Percentiles rank a stretch among this genome's conserved stretches.
These are phyloP conservation scores for Eilema griseolum DNA, from an alignment of 2,888 invertebrate genomes.

Conservation along the genomic window DNA sequence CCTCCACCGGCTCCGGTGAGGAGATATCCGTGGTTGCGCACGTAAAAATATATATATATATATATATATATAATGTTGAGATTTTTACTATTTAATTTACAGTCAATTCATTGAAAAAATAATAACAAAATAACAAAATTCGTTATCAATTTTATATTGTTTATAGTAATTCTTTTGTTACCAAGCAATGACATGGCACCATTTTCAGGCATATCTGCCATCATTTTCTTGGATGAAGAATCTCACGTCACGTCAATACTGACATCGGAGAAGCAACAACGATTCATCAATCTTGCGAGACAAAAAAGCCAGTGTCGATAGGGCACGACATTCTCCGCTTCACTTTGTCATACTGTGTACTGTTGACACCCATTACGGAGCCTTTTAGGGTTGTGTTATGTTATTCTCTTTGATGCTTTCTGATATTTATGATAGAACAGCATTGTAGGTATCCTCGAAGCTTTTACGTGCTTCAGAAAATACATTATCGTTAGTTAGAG, in stretches of 20 bases:
- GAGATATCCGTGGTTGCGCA: too few species aligned
- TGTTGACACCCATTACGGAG: constrained; percentile 45
- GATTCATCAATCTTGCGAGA: constrained; percentile 75
- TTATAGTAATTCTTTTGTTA: background rate
- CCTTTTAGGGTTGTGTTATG: constrained; percentile 23
- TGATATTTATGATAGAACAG: constrained; percentile 20
- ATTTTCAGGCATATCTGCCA: constrained; percentile 30
- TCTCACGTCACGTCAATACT: constrained; percentile 63
- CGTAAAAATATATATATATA: too few species aligned
- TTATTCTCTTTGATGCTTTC: constrained; percentile 27
- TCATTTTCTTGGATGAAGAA: constrained; percentile 51
- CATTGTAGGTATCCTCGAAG: constrained; percentile 5
- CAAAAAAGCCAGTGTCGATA: constrained; percentile 75
- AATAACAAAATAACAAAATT: too few species aligned
- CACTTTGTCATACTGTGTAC: constrained; percentile 65
- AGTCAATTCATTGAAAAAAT: too few species aligned
- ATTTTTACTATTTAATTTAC: too few species aligned
- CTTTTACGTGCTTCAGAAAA: constrained; percentile 2
- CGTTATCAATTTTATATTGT: too few species aligned
- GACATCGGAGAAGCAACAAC: constrained; percentile 60
- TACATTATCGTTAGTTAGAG: background rate
- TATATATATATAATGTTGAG: too few species aligned
- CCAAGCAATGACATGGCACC: constrained; percentile 30
- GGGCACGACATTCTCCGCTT: constrained; percentile 65
- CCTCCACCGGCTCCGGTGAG: too few species aligned